Base-by-base conservation (phyloP, 2,888 invertebrate genomes). In the Exocentrus adspersus region DNA sequence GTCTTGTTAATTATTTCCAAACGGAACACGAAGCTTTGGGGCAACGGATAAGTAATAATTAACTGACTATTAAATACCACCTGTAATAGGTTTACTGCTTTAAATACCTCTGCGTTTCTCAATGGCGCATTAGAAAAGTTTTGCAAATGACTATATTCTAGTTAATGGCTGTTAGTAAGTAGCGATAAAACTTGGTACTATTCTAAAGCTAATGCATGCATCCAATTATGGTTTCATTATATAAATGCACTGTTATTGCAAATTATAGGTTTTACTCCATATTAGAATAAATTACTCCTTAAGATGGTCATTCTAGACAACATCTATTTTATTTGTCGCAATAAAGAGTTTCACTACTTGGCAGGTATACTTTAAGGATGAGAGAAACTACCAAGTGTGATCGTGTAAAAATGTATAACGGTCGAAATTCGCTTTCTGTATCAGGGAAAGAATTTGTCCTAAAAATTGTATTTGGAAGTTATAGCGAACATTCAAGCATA, bases 231-330 rank as follows among this genome's bases (percentile, higher is more conserved):
- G 69, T 68, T 64, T 62, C 64, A 67, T 69, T 69, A 54, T 61
- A 67, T 53, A 67, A 69, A 62, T 60, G 67, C 42, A 64, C 57
- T 63, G 71, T 72, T 71, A 69, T 53, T 60, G 67, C 70, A 73
- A 72, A 71, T 70, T 72, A 70, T 66, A 60, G 68, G 70, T 69
- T 70, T 71, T 72, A 71, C 69, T 71, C 69, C 68, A 57, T 66
- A 70, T 64, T 51, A 43, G 68, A 60, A 64, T 68, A 60, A 70
- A 69, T 67, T 62, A 62, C 67, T 19, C 30, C 56, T 58, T 56
- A 60, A 58, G 62, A 67, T 57, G 62, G 62, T 53, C 54, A 54
- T 64, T 65, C 58, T 53, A 52, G 21, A 52, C 58, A 30, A 58
- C 56, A 37, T 53, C 21, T 42, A 52, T 45, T 66, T n/a, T n/a